Percentiles rank a stretch among this genome's conserved stretches.
These are phyloP conservation scores for Adrianichthys oophorus DNA, from an alignment of 2,797 vertebrate species.

Conservation along the genomic window DNA sequence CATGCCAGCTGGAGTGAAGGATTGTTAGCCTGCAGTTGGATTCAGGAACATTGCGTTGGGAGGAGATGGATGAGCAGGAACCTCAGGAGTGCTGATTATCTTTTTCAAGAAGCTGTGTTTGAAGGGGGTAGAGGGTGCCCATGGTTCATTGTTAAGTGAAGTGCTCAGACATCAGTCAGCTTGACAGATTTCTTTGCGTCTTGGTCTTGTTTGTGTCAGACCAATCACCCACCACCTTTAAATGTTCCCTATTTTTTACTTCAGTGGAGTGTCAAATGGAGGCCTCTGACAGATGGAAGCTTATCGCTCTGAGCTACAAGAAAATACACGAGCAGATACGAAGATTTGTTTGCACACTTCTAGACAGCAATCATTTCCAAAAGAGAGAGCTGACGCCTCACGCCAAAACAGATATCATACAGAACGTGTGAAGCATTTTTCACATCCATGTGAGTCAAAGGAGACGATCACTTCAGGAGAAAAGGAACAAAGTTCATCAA, in stretches of 20 bases:
- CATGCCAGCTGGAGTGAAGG: constrained; percentile 52
- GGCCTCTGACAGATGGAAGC: constrained; percentile 21
- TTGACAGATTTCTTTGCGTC: constrained; percentile 47
- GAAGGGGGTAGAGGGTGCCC: constrained; percentile 25
- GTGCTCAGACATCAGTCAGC: constrained; percentile 38
- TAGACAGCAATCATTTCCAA: background rate
- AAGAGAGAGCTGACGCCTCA: background rate
- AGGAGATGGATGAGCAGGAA: constrained; percentile 59
- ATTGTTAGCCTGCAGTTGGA: constrained; percentile 63
- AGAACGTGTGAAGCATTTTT: background rate
- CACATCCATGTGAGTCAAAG: background rate
- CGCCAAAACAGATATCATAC: constrained; percentile 1
- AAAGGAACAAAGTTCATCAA: no score
- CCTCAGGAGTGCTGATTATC: constrained; percentile 51
- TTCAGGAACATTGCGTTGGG: constrained; percentile 37
- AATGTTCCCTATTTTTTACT: constrained; percentile 23
- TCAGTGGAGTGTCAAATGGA: constrained; percentile 16
- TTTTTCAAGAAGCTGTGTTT: constrained; percentile 42
- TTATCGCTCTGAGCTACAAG: constrained; percentile 37
- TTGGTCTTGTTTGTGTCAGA: constrained; percentile 50
- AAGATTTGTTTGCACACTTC: constrained; percentile 31
- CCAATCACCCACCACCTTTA: constrained; percentile 27
- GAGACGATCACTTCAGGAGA: background rate
- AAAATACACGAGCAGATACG: constrained; percentile 13
- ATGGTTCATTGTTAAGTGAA: constrained; percentile 52